Base-by-base conservation (phyloP, 2,113 vertebrate species). In the Chionomys nivalis region DNA sequence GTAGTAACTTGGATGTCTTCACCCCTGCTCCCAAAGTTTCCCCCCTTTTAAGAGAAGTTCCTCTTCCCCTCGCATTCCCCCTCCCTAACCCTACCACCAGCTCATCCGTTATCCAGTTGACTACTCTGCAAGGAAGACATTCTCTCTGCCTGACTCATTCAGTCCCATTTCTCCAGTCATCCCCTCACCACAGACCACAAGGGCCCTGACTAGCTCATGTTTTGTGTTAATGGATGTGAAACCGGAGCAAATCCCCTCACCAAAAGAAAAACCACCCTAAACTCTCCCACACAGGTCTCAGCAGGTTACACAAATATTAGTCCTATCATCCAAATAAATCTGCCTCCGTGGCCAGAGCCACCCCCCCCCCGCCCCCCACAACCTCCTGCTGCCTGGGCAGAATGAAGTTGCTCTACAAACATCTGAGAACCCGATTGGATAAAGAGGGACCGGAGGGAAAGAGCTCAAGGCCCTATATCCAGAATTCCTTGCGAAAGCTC, bases 261-360 rank as follows among this genome's bases (percentile, higher is more conserved):
- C 96, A 93, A 93, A 96, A 96, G 96, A 96, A 98, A 98, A 97
- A 94, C 94, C 91, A 97, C 89, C 96, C 97, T 92, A 98, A 95
- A 97, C 96, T 98, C 97, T 98, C 97, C 98, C 97, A 97, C 98
- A 87, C 72, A 47, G 97, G 97, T 98, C 97, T 75, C 81, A 72
- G 94, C 97, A 98, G 98, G 98, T 99, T 97, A 94, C 61, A 98
- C 98, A 98, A 98, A 98, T 98, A 98, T 98, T 98, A 98, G 96
- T 98, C 96, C 97, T 95, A 99, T 98, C 93, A 96, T 97, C 97
- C 97, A 96, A 96, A 96, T 97, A 98, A 98, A 98, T 98, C 98
- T 98, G 97, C 94, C 94, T 97, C 96, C 17, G 19, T 85, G 96
- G 95, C 96, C 94, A 96, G 97, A 93, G 95, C 94, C 55, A 17